phyloP scores from a whole-genome alignment of 1,140 invertebrate species.

The Polypedilum vanderplanki region DNA sequence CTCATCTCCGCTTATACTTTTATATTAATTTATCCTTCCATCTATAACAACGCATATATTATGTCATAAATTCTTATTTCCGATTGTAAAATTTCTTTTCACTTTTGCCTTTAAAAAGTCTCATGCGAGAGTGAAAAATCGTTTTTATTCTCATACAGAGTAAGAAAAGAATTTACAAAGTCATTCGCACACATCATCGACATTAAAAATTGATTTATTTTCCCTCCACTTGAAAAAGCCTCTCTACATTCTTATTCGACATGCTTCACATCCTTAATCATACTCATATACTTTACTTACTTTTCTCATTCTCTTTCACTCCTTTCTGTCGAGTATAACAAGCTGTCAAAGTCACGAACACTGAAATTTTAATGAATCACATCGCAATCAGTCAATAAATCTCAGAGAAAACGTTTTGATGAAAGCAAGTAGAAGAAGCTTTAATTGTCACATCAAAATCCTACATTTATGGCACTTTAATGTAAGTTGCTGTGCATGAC shows the following conservation, averaged over 20 bases:
- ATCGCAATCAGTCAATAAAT: slow-evolving; percentile 18
- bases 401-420: background rate
- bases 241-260: background rate
- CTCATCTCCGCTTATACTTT: background rate
- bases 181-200: background rate
- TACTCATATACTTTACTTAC: background rate
- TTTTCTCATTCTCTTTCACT: background rate
- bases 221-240: background rate
- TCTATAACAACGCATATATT: background rate
- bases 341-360: slow-evolving; percentile 2
- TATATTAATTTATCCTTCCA: background rate
- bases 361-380: slow-evolving; percentile 14
- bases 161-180: background rate
- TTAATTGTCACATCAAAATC: no score
- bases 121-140: background rate
- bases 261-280: background rate
- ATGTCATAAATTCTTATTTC: background rate
- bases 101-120: background rate
- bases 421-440: no score
- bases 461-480: no score
- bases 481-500: no score
- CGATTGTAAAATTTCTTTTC: no score
- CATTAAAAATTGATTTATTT: slow-evolving; percentile 20
- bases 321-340: background rate
- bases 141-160: background rate